These are phyloP conservation scores for Hippocampus zosterae DNA, from an alignment of 2,113 vertebrate genomes.

Conservation along the genomic window DNA sequence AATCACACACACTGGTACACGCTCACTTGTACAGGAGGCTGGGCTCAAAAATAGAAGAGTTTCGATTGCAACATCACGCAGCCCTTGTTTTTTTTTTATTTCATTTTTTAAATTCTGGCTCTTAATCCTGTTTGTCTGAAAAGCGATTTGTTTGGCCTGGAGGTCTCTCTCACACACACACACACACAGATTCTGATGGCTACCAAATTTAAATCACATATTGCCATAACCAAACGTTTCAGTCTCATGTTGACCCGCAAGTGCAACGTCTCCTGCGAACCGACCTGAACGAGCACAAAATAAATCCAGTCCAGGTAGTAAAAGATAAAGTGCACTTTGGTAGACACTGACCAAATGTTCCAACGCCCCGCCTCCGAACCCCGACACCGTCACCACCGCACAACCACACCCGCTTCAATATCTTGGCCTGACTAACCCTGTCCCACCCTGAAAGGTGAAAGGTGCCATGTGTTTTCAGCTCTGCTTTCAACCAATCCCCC, in stretches of 20 bases:
- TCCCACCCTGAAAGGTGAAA: constrained; percentile 55
- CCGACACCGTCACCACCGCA: background rate
- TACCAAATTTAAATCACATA: too few relatives aligned
- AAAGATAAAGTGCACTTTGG: constrained; percentile 26
- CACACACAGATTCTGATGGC: constrained; percentile 22
- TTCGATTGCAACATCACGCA: constrained; percentile 59
- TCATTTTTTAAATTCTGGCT: constrained; percentile 40
- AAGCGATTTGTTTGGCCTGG: constrained; percentile 69
- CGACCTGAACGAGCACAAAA: background rate
- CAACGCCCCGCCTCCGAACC: constrained; percentile 1
- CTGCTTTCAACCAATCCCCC: constrained; percentile 20
- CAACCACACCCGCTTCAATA: constrained; percentile 16
- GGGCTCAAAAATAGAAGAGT: constrained; percentile 59
- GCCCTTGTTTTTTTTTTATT: constrained; percentile 34
- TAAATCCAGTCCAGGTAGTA: constrained; percentile 18
- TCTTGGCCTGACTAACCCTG: constrained; percentile 15
- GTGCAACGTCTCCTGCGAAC: background rate
- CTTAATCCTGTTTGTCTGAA: constrained; percentile 68
- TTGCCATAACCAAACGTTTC: too few relatives aligned
- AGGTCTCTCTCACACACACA: constrained; percentile 35
- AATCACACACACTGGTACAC: background rate
- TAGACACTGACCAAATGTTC: constrained; percentile 56
- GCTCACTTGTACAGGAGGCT: constrained; percentile 17
- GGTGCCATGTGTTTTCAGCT: constrained; percentile 63
- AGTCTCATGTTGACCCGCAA: too few relatives aligned